Evolutionary conservation across 2,113 vertebrate species (phyloP).

Genomic region (Phalacrocorax pelagicus): DNA sequence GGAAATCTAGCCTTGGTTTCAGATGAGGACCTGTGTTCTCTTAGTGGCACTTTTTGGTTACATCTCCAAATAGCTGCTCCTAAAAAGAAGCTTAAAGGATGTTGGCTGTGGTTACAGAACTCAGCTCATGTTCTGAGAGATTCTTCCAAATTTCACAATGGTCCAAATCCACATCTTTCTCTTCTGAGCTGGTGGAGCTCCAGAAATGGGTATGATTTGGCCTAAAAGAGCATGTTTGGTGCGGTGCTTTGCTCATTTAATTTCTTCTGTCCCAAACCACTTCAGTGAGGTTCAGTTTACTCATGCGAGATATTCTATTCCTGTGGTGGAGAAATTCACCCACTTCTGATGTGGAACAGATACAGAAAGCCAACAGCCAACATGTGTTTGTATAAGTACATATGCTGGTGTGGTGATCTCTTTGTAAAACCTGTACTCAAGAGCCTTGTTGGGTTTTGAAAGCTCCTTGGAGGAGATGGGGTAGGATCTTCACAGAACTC

Average conservation of each 20-base stretch:
- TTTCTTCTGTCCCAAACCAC: slow-evolving; percentile 59
- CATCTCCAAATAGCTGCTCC: background rate
- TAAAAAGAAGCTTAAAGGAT: background rate
- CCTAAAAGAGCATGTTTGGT: slow-evolving; percentile 34
- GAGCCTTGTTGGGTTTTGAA: slow-evolving; percentile 18
- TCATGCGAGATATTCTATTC: slow-evolving; percentile 35
- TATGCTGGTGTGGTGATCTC: background rate
- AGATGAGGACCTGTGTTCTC: background rate
- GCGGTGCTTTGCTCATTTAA: slow-evolving; percentile 21
- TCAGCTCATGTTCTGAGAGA: background rate
- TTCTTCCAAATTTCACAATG: background rate
- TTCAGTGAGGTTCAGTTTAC: slow-evolving; percentile 61
- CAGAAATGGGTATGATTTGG: slow-evolving; percentile 38
- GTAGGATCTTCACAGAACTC: background rate
- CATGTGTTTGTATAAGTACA: slow-evolving; percentile 35
- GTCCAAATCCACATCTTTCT: slow-evolving; percentile 47
- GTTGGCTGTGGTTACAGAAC: slow-evolving; percentile 6
- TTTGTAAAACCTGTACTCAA: slow-evolving; percentile 24
- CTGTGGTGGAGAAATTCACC: slow-evolving; percentile 43
- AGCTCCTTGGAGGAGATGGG: background rate
- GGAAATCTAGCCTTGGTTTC: background rate
- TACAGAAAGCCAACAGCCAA: slow-evolving; percentile 19
- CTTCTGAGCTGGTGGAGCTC: background rate
- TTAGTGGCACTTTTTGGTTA: background rate
- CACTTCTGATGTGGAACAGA: slow-evolving; percentile 60